These are phyloP conservation scores for Vireo altiloquus DNA, from an alignment of 2,113 vertebrate species.

Conservation along the genomic window DNA sequence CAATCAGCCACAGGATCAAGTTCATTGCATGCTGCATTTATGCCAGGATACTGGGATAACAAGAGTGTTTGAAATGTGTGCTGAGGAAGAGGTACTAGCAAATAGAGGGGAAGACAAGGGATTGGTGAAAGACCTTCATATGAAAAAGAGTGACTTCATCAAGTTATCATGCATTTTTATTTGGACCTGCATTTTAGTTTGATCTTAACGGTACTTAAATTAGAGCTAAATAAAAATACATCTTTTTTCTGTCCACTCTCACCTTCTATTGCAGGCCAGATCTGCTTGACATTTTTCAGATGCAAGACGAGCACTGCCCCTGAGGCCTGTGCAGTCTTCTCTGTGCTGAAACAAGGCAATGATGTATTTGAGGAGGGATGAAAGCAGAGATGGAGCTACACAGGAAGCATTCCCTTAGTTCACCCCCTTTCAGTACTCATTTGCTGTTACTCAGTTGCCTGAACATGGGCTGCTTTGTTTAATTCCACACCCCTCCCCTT, in stretches of 20 bases:
- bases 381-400: background rate
- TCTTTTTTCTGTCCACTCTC: background rate
- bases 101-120: background rate
- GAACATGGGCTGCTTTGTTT: background rate
- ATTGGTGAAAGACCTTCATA: background rate
- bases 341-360: background rate
- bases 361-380: background rate
- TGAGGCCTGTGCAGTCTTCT: background rate
- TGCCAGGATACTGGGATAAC: background rate
- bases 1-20: accelerated
- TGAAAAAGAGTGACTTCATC: background rate
- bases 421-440: background rate
- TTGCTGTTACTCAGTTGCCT: background rate
- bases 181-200: background rate
- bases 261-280: background rate
- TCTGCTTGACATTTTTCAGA: background rate
- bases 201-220: background rate
- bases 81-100: background rate
- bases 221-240: background rate
- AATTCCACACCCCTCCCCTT: background rate
- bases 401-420: background rate
- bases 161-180: background rate
- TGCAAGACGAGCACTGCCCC: background rate
- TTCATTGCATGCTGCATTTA: background rate
- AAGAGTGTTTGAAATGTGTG: background rate